Evolutionary conservation across 2,113 vertebrate genomes (phyloP).

Genomic region (Serilophus lunatus): DNA sequence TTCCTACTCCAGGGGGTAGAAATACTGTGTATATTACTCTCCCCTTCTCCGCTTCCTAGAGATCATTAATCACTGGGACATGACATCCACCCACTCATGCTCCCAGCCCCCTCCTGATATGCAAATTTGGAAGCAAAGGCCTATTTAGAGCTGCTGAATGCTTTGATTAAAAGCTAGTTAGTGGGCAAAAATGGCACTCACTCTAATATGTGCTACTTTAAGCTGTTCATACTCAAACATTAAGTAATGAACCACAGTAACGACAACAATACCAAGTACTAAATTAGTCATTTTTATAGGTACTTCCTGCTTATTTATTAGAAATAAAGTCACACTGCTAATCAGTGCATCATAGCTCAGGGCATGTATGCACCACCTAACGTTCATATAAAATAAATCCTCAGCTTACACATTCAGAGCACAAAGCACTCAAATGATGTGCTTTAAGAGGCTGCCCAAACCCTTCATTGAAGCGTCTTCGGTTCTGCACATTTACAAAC

Average conservation of each 20-base stretch:
- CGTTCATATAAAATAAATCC: not conserved
- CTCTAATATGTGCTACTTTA: not conserved
- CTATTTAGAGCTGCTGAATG: slow-evolving; percentile 61
- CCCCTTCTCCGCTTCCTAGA: slow-evolving; percentile 68
- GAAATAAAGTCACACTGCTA: not conserved
- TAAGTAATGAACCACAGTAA: not conserved
- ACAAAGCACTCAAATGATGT: not conserved
- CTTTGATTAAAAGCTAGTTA: slow-evolving; percentile 68
- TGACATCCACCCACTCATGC: slow-evolving; percentile 77
- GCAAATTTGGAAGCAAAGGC: slow-evolving; percentile 70
- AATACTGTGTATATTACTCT: slow-evolving; percentile 78
- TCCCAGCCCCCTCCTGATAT: slow-evolving; percentile 78
- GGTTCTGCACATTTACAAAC: not conserved
- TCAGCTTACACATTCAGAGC: not conserved
- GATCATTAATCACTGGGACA: slow-evolving; percentile 86
- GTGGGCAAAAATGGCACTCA: slow-evolving; percentile 32
- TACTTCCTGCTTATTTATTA: not conserved
- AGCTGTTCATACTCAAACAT: not conserved
- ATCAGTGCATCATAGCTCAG: not conserved
- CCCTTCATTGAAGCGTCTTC: not conserved
- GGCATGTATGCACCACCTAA: not conserved
- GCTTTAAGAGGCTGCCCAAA: not conserved
- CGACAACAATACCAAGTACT: not conserved
- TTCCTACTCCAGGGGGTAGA: slow-evolving; percentile 81
- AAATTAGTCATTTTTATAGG: slow-evolving; percentile 1